Percentiles rank a stretch among this genome's conserved stretches.
phyloP scores from a whole-genome alignment of 1,140 invertebrate genomes.

The Listronotus bonariensis region DNA sequence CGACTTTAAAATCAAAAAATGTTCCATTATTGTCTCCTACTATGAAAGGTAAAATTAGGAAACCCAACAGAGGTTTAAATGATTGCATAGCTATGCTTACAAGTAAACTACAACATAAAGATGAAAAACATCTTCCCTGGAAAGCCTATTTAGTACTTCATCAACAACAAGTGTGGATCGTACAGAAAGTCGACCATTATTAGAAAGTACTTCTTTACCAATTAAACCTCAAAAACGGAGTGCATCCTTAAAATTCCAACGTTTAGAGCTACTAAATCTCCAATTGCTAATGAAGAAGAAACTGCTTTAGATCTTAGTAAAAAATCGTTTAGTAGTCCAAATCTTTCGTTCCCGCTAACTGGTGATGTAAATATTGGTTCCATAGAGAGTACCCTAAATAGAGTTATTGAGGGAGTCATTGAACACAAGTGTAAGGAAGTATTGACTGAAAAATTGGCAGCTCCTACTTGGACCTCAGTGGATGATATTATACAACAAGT shows the following conservation, averaged over 20 bases:
- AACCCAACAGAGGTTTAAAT: conserved; percentile 55
- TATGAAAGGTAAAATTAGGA: conserved; percentile 54
- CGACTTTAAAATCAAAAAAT: conserved; percentile 33
- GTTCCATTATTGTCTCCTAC: conserved; percentile 36
- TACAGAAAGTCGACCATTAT: neutral
- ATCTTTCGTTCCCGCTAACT: neutral
- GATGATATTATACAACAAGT: conserved; percentile 40
- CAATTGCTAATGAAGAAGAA: conserved; percentile 27
- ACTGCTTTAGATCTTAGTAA: conserved; percentile 40
- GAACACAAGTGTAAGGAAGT: conserved; percentile 17
- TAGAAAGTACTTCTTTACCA: conserved; percentile 1
- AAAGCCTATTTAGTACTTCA: conserved; percentile 24
- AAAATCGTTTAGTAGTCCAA: conserved; percentile 27
- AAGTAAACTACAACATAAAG: conserved; percentile 53
- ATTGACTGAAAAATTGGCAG: conserved; percentile 4
- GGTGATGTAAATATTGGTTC: neutral
- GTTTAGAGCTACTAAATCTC: conserved; percentile 22
- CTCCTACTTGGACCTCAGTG: conserved; percentile 25
- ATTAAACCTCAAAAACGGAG: conserved; percentile 23
- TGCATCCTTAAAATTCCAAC: conserved; percentile 41
- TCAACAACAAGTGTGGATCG: conserved; percentile 19
- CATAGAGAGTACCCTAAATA: conserved; percentile 16
- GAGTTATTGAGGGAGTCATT: conserved; percentile 26
- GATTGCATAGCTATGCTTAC: conserved; percentile 63
- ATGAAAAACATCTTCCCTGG: conserved; percentile 25